Percentiles rank a stretch among this genome's conserved stretches.
Conservation (phyloP, 2,113 vertebrate genomes). For the Bothrops jararaca region DNA sequence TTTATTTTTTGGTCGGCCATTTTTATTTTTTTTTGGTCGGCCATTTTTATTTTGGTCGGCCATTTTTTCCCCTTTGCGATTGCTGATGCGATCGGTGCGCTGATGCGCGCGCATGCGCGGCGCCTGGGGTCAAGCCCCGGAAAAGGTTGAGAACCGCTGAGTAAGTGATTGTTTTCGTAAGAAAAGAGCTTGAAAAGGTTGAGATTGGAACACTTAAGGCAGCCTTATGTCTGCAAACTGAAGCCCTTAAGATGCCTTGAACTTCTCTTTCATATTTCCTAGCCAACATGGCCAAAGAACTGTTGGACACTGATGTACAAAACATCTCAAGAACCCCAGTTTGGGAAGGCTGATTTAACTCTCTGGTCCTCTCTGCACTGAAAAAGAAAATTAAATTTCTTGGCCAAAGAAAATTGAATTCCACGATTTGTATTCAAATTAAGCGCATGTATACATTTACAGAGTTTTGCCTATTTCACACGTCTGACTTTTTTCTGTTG, state of each 20-base stretch:
- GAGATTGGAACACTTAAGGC: not conserved
- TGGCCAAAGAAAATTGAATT: not conserved
- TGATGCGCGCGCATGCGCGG: too few species aligned
- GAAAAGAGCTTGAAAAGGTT: not conserved
- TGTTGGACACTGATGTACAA: not conserved
- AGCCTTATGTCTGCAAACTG: not conserved
- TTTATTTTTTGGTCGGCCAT: too few species aligned
- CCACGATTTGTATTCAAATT: not conserved
- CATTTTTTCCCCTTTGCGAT: too few species aligned
- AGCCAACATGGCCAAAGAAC: not conserved
- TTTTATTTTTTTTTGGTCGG: too few species aligned
- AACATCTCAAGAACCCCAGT: not conserved
- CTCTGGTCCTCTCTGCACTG: not conserved
- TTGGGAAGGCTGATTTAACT: not conserved
- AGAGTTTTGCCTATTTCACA: not conserved
- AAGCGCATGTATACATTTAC: not conserved
- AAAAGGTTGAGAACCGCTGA: too few species aligned
- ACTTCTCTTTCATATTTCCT: not conserved
- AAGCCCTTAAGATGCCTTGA: not conserved
- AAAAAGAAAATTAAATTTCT: not conserved
- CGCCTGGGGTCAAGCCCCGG: too few species aligned
- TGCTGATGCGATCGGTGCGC: too few species aligned
- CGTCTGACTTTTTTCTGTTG: not conserved
- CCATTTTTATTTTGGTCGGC: too few species aligned
- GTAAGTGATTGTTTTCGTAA: not conserved